Percentiles rank a stretch among this genome's conserved stretches.
phyloP scores from a whole-genome alignment of 1,140 invertebrate species.

The Macrocentrus cingulum region DNA sequence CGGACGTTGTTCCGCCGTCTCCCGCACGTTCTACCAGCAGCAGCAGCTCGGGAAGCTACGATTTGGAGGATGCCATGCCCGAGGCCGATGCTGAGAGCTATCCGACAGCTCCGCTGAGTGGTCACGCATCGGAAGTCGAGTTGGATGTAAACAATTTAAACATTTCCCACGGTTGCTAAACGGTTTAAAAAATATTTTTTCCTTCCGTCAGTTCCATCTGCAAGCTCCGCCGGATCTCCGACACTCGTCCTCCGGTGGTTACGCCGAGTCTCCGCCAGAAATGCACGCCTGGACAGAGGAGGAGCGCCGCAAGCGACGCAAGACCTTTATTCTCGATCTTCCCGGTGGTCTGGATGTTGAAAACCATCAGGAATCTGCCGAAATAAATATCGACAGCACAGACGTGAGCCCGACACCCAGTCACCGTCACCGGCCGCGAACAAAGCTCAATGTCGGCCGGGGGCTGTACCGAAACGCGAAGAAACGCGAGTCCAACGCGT shows the following conservation, averaged over 20 bases:
- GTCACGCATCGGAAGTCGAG: conserved; percentile 43
- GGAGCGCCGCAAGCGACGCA: conserved; percentile 66
- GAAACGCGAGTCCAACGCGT: conserved; percentile 61
- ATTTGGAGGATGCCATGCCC: conserved; percentile 52
- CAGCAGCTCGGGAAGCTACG: conserved; percentile 63
- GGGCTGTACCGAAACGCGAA: conserved; percentile 44
- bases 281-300: conserved; percentile 66
- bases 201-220: conserved; percentile 7
- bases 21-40: conserved; percentile 52
- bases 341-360: conserved; percentile 59
- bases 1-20: conserved; percentile 39
- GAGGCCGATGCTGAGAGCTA: conserved; percentile 38
- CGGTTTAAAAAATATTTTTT: background rate
- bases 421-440: conserved; percentile 57
- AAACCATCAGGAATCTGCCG: conserved; percentile 35
- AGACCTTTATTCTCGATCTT: conserved; percentile 71
- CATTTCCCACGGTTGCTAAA: background rate
- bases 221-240: conserved; percentile 55
- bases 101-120: conserved; percentile 36
- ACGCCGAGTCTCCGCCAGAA: conserved; percentile 76
- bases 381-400: conserved; percentile 55
- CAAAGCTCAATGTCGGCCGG: conserved; percentile 42
- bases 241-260: conserved; percentile 77
- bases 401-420: conserved; percentile 60
- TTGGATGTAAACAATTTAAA: conserved; percentile 42